phyloP scores from a whole-genome alignment of 2,113 vertebrate species.

The Tupaia chinensis region DNA sequence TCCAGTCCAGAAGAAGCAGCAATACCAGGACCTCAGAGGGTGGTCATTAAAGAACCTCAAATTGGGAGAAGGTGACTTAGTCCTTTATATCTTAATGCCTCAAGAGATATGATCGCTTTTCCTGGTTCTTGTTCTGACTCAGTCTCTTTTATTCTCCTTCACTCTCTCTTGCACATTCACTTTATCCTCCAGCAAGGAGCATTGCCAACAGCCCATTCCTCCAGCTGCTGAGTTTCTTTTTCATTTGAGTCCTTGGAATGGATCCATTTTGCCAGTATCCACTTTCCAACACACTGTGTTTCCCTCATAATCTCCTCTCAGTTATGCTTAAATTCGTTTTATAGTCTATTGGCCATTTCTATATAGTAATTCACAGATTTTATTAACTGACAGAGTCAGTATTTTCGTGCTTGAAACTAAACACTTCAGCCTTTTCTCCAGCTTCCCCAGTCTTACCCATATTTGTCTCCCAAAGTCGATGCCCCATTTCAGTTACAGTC shows the following conservation, averaged over 20 bases:
- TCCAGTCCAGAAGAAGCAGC: neutral
- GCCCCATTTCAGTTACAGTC: too few relatives aligned
- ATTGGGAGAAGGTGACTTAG: neutral
- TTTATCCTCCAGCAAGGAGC: neutral
- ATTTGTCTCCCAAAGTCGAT: neutral
- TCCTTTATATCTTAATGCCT: neutral
- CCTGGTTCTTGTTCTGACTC: neutral
- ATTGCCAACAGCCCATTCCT: neutral
- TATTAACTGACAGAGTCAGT: neutral
- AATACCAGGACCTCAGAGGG: neutral
- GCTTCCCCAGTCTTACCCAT: neutral
- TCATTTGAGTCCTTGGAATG: neutral
- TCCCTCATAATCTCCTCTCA: neutral
- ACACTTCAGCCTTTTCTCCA: too few relatives aligned
- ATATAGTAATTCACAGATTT: neutral
- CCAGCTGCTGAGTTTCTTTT: neutral
- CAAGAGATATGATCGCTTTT: neutral
- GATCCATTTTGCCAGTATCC: neutral
- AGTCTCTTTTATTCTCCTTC: neutral
- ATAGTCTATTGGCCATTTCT: neutral
- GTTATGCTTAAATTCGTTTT: neutral
- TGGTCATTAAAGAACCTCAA: neutral
- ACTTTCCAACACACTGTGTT: neutral
- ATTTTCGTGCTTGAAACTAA: neutral
- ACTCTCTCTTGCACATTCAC: neutral